Percentiles rank a stretch among this genome's conserved stretches.
Conservation (phyloP, 2,113 vertebrate species). For the Labeo rohita region DNA sequence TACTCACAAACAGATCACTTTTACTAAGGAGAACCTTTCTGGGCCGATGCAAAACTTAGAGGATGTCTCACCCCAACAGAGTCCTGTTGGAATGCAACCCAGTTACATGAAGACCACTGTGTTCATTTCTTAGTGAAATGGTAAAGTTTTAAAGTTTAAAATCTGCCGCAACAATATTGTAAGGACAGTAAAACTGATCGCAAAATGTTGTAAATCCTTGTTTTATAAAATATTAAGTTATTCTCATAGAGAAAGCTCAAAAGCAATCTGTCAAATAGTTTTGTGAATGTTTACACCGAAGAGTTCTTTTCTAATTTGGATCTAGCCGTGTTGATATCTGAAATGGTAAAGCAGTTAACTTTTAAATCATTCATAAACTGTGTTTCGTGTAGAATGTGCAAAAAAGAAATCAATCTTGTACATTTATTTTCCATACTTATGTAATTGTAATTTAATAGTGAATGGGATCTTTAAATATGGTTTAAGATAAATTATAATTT, state of each 20-base stretch:
- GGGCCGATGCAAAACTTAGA: neutral
- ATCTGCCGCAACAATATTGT: constrained; percentile 1
- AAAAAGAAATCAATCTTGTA: constrained; percentile 32
- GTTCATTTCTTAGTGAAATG: constrained; percentile 28
- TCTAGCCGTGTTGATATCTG: constrained; percentile 1
- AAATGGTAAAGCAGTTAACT: neutral
- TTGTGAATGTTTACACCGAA: constrained; percentile 35
- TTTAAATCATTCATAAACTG: neutral
- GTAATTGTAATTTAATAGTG: constrained; percentile 43
- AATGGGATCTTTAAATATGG: constrained; percentile 3
- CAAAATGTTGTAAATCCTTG: neutral
- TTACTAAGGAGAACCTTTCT: constrained; percentile 14
- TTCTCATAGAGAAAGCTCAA: constrained; percentile 11
- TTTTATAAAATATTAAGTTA: constrained; percentile 35
- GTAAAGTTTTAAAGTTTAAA: neutral
- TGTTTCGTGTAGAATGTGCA: constrained; percentile 38
- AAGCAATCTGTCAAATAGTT: constrained; percentile 17
- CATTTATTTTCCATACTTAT: constrained; percentile 34
- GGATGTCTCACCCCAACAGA: neutral
- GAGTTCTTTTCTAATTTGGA: neutral
- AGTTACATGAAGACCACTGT: constrained; percentile 30
- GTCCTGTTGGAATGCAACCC: neutral
- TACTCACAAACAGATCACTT: constrained; percentile 27
- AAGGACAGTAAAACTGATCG: constrained; percentile 9
- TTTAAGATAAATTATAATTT: neutral